Percentiles rank a stretch among this genome's conserved stretches.
phyloP scores from a whole-genome alignment of 1,140 invertebrate species.

The Drosophila albomicans region DNA sequence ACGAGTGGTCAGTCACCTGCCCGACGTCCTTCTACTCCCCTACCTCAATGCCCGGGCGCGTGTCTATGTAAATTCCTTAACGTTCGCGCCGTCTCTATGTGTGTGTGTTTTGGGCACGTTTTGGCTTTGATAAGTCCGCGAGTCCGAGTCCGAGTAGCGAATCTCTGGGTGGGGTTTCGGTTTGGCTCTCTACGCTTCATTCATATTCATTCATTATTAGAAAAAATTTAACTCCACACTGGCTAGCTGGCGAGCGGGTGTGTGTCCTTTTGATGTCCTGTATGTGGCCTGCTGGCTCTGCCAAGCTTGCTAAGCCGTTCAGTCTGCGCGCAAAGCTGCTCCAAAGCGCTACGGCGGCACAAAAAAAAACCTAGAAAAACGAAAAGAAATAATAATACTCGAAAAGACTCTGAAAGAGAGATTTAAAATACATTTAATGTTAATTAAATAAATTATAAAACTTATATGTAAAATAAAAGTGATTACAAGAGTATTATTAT shows the following conservation, averaged over 20 bases:
- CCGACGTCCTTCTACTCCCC: conserved; percentile 2
- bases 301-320: conserved; percentile 70
- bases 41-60: conserved; percentile 48
- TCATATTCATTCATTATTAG: conserved; percentile 84
- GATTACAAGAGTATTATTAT: conserved; percentile 20
- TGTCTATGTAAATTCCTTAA: conserved; percentile 74
- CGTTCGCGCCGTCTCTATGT: conserved; percentile 16
- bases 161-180: conserved; percentile 50
- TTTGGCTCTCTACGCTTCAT: conserved; percentile 61
- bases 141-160: neutral
- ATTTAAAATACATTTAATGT: neutral
- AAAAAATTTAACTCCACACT: conserved; percentile 68
- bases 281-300: conserved; percentile 38
- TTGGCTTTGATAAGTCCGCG: conserved; percentile 73
- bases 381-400: conserved; percentile 12
- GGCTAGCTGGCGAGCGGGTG: conserved; percentile 19
- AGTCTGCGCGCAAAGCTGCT: conserved; percentile 76
- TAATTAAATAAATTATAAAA: neutral
- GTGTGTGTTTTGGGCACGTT: conserved; percentile 80
- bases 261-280: conserved; percentile 70
- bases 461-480: neutral
- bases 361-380: conserved; percentile 24
- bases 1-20: conserved; percentile 40
- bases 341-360: conserved; percentile 62
- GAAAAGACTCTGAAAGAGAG: too few relatives aligned